Evolutionary conservation across 2,797 vertebrate genomes (phyloP).

Genomic region (Odontamblyopus rebecca): DNA sequence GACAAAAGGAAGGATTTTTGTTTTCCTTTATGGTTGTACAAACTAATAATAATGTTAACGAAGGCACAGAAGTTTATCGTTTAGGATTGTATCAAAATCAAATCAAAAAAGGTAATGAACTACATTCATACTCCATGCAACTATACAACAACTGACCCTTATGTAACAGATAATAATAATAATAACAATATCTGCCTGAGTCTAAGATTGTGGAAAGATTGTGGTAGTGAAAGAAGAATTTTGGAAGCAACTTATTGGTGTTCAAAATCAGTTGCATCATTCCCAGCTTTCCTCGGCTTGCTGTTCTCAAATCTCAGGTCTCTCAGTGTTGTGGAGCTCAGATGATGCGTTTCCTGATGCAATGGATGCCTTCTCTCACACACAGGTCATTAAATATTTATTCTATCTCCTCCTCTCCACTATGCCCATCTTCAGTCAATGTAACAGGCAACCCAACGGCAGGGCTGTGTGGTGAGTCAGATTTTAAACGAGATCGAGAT

Average conservation of each 20-base stretch:
- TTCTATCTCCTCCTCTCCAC: constrained; percentile 33
- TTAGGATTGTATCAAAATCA: too few relatives aligned
- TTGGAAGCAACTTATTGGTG: neutral
- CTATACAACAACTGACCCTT: too few relatives aligned
- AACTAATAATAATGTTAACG: too few relatives aligned
- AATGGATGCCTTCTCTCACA: constrained; percentile 19
- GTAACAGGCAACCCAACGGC: constrained; percentile 21
- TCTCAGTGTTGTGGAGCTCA: constrained; percentile 7
- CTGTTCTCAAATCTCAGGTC: constrained; percentile 18
- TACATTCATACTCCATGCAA: too few relatives aligned
- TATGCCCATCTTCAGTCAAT: constrained; percentile 5
- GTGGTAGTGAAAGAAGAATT: neutral
- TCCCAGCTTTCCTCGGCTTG: neutral
- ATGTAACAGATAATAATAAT: too few relatives aligned
- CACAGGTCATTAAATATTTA: constrained; percentile 36
- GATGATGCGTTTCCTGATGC: constrained; percentile 26
- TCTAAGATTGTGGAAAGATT: neutral
- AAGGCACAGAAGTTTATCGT: too few relatives aligned
- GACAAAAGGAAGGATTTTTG: too few relatives aligned
- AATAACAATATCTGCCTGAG: too few relatives aligned
- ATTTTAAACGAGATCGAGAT: too few relatives aligned
- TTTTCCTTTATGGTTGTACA: too few relatives aligned
- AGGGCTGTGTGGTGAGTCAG: too few relatives aligned
- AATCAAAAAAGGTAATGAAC: too few relatives aligned
- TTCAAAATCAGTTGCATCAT: neutral